Evolutionary conservation across 2,113 vertebrate genomes (phyloP).

Genomic region (Poicephalus meyeri): DNA sequence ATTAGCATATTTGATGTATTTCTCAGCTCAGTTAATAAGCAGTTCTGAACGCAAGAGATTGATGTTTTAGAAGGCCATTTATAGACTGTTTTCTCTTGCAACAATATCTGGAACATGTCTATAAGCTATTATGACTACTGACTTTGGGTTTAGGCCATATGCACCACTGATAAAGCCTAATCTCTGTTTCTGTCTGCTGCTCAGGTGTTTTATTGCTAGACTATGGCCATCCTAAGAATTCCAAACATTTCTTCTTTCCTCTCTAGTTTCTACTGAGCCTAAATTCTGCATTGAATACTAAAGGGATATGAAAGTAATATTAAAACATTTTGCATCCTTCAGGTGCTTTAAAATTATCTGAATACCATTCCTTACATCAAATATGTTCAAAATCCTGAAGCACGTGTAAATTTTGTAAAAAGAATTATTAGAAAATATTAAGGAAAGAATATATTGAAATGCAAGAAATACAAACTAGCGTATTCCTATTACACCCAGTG

Average conservation of each 20-base stretch:
- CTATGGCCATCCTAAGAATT: neutral
- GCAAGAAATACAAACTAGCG: neutral
- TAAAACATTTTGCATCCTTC: neutral
- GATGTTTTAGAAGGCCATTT: conserved; percentile 56
- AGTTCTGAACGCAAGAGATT: conserved; percentile 49
- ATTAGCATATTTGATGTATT: conserved; percentile 73
- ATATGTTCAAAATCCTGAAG: neutral
- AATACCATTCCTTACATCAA: neutral
- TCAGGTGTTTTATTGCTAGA: conserved; percentile 10
- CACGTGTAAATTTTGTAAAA: neutral
- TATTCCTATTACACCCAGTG: neutral
- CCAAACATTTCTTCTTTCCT: neutral
- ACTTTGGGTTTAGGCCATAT: conserved; percentile 55
- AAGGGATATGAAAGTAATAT: neutral
- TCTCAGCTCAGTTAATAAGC: conserved; percentile 68
- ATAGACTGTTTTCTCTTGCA: conserved; percentile 44
- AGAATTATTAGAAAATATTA: neutral
- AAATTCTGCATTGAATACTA: neutral
- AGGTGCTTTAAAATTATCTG: neutral
- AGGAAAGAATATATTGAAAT: neutral
- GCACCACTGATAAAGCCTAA: conserved; percentile 13
- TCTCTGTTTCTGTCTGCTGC: neutral
- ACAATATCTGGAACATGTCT: conserved; percentile 60
- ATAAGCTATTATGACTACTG: conserved; percentile 8
- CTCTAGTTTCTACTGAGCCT: neutral